Percentiles rank a stretch among this genome's conserved stretches.
These are phyloP conservation scores for Thecophora atra DNA, from an alignment of 2,888 invertebrate species.

Conservation along the genomic window DNA sequence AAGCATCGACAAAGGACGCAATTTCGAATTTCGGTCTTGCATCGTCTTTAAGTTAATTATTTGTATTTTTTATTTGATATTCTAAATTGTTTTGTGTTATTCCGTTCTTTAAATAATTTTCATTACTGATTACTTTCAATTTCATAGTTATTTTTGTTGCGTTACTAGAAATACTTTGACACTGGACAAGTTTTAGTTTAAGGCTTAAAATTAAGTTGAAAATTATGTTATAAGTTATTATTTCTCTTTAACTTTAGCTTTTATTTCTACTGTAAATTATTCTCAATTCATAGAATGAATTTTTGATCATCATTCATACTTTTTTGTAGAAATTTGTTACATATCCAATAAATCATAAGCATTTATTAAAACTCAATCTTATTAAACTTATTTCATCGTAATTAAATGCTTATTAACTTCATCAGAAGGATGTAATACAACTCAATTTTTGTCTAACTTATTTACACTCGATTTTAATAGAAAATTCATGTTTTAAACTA, in stretches of 20 bases:
- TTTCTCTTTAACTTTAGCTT: conserved; percentile 13
- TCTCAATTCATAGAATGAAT: neutral
- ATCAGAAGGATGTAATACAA: too few species aligned
- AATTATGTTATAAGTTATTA: conserved; percentile 2
- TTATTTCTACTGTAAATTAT: conserved; percentile 19
- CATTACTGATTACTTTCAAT: neutral
- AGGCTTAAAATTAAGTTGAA: conserved; percentile 9
- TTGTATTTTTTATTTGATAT: too few species aligned
- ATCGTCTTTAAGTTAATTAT: too few species aligned
- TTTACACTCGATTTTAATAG: too few species aligned
- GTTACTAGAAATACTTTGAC: conserved; percentile 29
- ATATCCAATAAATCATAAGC: neutral
- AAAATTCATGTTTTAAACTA: too few species aligned
- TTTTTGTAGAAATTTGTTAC: conserved; percentile 16
- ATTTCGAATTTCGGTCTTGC: too few species aligned
- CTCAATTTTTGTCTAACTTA: too few species aligned
- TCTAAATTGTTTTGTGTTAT: neutral
- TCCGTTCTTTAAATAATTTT: neutral
- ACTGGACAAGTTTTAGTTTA: conserved; percentile 23
- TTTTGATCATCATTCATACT: neutral
- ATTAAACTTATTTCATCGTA: too few species aligned
- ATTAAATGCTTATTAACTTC: too few species aligned
- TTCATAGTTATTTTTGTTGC: conserved; percentile 16
- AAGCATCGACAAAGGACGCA: too few species aligned
- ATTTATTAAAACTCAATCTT: neutral